Conservation (phyloP, 2,113 vertebrate genomes). For the Salvelinus fontinalis region DNA sequence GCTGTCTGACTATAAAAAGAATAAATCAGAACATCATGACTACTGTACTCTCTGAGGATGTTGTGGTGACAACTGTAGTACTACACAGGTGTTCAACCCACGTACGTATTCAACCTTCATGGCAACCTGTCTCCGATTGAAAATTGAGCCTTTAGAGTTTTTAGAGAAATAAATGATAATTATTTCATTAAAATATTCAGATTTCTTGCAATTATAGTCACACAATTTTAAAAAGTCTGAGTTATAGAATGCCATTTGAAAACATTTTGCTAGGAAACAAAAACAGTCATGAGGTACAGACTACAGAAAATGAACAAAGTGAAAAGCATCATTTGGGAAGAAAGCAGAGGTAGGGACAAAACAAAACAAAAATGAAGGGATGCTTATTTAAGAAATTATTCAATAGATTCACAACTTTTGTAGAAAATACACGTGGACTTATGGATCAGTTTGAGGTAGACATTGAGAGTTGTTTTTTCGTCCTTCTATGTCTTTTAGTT, state of each 20-base stretch:
- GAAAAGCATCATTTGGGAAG: conserved; percentile 4
- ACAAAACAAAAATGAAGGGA: background rate
- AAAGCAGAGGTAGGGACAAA: conserved; percentile 4
- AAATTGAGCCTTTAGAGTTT: background rate
- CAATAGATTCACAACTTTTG: background rate
- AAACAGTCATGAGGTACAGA: conserved; percentile 6
- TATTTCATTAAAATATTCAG: background rate
- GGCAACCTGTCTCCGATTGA: too few relatives aligned
- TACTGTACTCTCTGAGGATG: background rate
- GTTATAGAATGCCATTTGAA: too few relatives aligned
- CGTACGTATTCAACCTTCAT: too few relatives aligned
- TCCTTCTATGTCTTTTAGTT: background rate
- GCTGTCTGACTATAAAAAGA: background rate
- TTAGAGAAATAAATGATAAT: background rate
- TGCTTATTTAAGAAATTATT: background rate
- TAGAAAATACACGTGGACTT: background rate
- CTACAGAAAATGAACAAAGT: background rate
- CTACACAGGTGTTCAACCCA: background rate
- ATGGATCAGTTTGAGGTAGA: background rate
- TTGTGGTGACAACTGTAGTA: background rate
- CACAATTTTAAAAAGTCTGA: too few relatives aligned
- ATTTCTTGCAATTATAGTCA: background rate
- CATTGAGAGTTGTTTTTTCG: background rate
- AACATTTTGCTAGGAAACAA: background rate
- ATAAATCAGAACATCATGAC: background rate